Base-by-base conservation (phyloP, 2,113 vertebrate species). In the Platanista minor region DNA sequence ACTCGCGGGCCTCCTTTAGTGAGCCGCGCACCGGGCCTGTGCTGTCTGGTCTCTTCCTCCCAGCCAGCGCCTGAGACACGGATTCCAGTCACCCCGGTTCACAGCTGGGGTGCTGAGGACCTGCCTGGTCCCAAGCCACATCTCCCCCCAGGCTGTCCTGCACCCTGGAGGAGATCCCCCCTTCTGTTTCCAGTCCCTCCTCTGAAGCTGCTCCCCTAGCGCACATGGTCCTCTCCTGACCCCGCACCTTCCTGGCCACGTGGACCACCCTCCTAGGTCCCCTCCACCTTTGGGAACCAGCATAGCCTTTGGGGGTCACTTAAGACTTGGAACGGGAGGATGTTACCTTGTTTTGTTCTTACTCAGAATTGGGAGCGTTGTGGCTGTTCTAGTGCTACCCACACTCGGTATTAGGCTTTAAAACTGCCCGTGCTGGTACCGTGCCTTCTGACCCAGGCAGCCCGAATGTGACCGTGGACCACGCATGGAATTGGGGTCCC, bases 391-490 rank as follows among this genome's bases (percentile, higher is more conserved):
- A 59, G 77, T 33, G 62, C 25, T 29, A 41, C 21, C 10, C 33
- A 59, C 33, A 11, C n/a, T 41, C 33, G 27, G 9, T 39, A 21
- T 27, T 23, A 43, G 23, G 23, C 2, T 36, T 90, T 61, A 14
- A 83, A 86, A 75, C 46, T 6, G 31, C 13, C 17, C 3, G 6
- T 17, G 39, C 31, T 41, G 14, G 57, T 64, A 71, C 67, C 57
- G 17, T 7, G 29, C 43, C 78, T 93, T 87, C 41, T 39, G 29
- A 59, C 18, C 46, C 17, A 10, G 18, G 31, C 7, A 57, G 13
- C 29, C n/a, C 8, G 23, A 14, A 59, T 52, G 39, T 2, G 0
- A 54, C 49, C 31, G 12, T 7, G 46, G 18, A 13, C 11, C 3
- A 10, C 31, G 46, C 10, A 0, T 33, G 75, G 31, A 23, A 54